These are phyloP conservation scores for Xyliphius kryptos DNA, from an alignment of 2,113 vertebrate species.

Conservation along the genomic window DNA sequence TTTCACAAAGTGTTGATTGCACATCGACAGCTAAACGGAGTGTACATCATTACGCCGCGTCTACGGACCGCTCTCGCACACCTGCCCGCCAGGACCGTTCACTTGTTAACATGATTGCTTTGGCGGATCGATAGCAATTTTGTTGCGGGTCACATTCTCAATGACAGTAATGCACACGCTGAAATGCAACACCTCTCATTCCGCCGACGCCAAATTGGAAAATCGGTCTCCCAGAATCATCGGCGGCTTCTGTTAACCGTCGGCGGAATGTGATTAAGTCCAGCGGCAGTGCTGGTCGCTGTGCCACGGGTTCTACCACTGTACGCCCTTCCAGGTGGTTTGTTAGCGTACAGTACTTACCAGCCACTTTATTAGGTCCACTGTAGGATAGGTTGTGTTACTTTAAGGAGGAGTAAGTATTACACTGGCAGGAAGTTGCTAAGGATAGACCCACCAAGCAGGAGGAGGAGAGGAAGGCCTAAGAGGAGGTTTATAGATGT, in stretches of 20 bases:
- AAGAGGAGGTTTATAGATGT: too few relatives aligned
- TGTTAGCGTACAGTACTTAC: too few relatives aligned
- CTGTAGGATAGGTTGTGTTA: too few relatives aligned
- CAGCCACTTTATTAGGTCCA: too few relatives aligned
- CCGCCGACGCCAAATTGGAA: constrained; percentile 38
- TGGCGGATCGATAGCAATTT: constrained; percentile 52
- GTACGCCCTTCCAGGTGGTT: too few relatives aligned
- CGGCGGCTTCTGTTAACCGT: constrained; percentile 22
- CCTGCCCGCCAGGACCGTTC: constrained; percentile 15
- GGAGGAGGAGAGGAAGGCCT: too few relatives aligned
- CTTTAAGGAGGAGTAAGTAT: too few relatives aligned
- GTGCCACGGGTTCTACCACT: too few relatives aligned
- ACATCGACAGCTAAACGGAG: constrained; percentile 9
- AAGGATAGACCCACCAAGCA: too few relatives aligned
- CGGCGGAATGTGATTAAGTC: constrained; percentile 32
- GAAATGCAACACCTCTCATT: constrained; percentile 45
- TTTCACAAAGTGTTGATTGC: constrained; percentile 25
- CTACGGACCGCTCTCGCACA: constrained; percentile 25
- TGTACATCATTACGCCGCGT: constrained; percentile 13
- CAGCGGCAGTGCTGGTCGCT: background rate
- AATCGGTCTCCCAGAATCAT: constrained; percentile 42
- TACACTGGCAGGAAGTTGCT: too few relatives aligned
- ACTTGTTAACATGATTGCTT: constrained; percentile 49
- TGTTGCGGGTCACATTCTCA: constrained; percentile 58
- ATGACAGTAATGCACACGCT: constrained; percentile 51